Percentiles rank a stretch among this genome's conserved stretches.
These are phyloP conservation scores for Antheraea assamensis DNA, from an alignment of 2,888 invertebrate species.

Conservation along the genomic window DNA sequence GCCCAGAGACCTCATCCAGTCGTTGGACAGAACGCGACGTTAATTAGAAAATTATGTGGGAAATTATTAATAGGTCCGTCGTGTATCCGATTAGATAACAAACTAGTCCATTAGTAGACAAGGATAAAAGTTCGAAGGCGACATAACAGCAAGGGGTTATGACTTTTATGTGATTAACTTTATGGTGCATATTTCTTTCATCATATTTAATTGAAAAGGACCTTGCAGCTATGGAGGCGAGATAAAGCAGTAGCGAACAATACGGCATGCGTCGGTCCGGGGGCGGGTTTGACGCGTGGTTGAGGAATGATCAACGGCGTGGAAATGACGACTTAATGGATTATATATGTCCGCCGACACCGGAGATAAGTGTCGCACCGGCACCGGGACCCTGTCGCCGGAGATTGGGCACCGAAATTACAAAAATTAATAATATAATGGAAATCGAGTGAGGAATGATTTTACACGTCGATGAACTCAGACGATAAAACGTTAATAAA, in stretches of 20 bases:
- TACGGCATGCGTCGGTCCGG: conserved; percentile 62
- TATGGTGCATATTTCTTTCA: conserved; percentile 58
- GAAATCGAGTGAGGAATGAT: conserved; percentile 67
- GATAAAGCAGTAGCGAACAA: conserved; percentile 79
- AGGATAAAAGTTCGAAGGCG: conserved; percentile 57
- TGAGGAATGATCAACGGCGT: conserved; percentile 79
- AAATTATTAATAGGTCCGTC: conserved; percentile 79
- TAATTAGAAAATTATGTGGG: conserved; percentile 80
- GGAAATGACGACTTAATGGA: conserved; percentile 83
- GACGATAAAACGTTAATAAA: conserved; percentile 54
- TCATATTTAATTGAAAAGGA: conserved; percentile 51
- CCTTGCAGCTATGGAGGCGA: conserved; percentile 53
- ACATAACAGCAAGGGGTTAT: conserved; percentile 40
- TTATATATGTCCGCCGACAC: conserved; percentile 80
- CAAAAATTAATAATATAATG: conserved; percentile 78
- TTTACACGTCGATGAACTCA: conserved; percentile 64
- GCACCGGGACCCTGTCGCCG: conserved; percentile 66
- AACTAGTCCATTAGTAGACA: conserved; percentile 78
- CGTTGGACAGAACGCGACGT: conserved; percentile 66
- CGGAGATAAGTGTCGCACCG: conserved; percentile 78
- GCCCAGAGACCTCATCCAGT: conserved; percentile 54
- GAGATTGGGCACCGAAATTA: conserved; percentile 77
- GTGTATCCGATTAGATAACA: conserved; percentile 80
- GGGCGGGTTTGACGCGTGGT: conserved; percentile 78
- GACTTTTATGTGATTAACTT: conserved; percentile 48